phyloP scores from a whole-genome alignment of 2,888 invertebrate species.

The Hydropsyche betteni region DNA sequence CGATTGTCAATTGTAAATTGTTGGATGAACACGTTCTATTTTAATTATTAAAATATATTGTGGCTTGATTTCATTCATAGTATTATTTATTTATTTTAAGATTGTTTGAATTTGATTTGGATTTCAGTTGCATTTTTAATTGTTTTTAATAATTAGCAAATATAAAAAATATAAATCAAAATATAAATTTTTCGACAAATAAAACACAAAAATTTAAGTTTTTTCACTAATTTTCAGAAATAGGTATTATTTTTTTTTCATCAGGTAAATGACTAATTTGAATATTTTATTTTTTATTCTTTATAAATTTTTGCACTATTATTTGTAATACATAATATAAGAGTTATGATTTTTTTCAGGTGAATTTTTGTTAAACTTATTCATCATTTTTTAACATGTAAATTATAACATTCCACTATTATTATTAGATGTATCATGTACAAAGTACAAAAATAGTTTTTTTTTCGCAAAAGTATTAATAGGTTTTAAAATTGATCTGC shows the following conservation, averaged over 20 bases:
- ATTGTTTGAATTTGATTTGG: background rate
- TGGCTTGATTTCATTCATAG: background rate
- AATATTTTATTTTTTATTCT: background rate
- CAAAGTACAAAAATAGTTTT: conserved; percentile 34
- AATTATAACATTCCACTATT: conserved; percentile 29
- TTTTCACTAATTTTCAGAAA: too few relatives aligned
- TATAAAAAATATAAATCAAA: too few relatives aligned
- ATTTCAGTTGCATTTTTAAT: background rate
- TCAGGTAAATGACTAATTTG: too few relatives aligned
- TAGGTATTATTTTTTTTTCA: too few relatives aligned
- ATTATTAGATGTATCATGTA: conserved; percentile 29
- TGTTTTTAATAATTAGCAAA: background rate
- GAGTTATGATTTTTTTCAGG: too few relatives aligned
- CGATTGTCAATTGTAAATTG: too few relatives aligned
- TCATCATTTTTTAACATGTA: background rate
- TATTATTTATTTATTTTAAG: conserved; percentile 4
- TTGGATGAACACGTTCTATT: too few relatives aligned
- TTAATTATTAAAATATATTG: background rate
- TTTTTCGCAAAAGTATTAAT: conserved; percentile 34
- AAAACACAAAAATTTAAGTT: too few relatives aligned
- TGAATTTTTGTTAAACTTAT: background rate
- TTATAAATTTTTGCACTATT: too few relatives aligned
- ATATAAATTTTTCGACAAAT: too few relatives aligned
- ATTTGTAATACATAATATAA: too few relatives aligned
- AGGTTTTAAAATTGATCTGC: conserved; percentile 26